Percentiles rank a stretch among this genome's conserved stretches.
Conservation (phyloP, 1,140 invertebrate genomes). For the Antheraea mylitta region DNA sequence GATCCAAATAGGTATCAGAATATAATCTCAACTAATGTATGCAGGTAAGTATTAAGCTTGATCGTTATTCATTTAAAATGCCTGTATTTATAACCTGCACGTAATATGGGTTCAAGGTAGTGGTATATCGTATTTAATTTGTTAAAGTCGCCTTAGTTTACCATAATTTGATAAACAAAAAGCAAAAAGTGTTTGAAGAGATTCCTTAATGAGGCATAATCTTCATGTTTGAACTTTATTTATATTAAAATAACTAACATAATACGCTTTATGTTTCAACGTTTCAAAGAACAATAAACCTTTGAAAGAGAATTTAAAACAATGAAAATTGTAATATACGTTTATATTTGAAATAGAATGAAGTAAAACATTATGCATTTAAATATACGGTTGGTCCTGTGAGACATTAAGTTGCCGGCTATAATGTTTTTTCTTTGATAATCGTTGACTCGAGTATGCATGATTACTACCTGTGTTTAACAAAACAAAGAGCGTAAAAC, state of each 20-base stretch:
- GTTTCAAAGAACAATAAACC: background rate
- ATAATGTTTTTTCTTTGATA: background rate
- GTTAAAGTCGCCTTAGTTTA: background rate
- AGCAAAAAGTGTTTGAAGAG: background rate
- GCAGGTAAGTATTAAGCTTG: constrained; percentile 6
- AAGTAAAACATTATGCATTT: background rate
- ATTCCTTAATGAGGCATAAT: background rate
- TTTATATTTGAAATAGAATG: background rate
- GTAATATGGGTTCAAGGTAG: constrained; percentile 13
- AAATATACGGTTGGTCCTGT: background rate
- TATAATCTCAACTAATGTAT: constrained; percentile 19
- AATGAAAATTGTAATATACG: background rate
- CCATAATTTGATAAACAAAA: background rate
- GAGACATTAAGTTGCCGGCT: background rate
- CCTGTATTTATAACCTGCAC: constrained; percentile 9
- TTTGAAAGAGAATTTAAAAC: background rate
- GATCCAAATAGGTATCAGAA: constrained; percentile 13
- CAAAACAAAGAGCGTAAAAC: constrained; percentile 1
- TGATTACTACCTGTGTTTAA: background rate
- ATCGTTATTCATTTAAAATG: constrained; percentile 15
- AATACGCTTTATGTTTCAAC: background rate
- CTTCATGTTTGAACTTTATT: constrained; percentile 4
- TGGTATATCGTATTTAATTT: background rate
- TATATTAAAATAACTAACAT: background rate
- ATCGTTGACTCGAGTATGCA: background rate